Conservation (phyloP, 2,797 vertebrate species). For the Bovichtus diacanthus region DNA sequence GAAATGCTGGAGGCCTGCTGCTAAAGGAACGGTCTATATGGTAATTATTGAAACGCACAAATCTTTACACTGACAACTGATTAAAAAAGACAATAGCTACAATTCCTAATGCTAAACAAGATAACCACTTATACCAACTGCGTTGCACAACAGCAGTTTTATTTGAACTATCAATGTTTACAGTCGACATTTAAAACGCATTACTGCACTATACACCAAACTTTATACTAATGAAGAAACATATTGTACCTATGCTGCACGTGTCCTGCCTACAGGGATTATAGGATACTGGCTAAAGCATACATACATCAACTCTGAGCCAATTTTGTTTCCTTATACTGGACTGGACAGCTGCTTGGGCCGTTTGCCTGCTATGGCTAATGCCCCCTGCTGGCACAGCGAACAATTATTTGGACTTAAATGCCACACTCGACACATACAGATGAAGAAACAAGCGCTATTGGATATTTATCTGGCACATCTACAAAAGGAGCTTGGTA, state of each 20-base stretch:
- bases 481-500: background rate
- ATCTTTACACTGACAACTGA: conserved; percentile 1
- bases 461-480: background rate
- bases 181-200: background rate
- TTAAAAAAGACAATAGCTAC: background rate
- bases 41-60: background rate
- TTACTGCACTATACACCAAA: background rate
- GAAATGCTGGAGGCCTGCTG: background rate
- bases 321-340: background rate
- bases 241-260: background rate
- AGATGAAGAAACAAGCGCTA: background rate
- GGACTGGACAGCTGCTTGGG: background rate
- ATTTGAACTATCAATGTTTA: background rate
- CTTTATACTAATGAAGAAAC: background rate
- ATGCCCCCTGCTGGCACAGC: background rate
- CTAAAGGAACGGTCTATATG: background rate
- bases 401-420: background rate
- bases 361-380: background rate
- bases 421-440: background rate
- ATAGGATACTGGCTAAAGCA: conserved; percentile 4
- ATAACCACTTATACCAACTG: background rate
- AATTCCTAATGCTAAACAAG: background rate
- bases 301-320: background rate
- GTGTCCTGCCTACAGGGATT: background rate
- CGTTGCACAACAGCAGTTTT: background rate